These are phyloP conservation scores for Thysanoteuthis rhombus DNA, from an alignment of 2,888 invertebrate genomes.

Conservation along the genomic window DNA sequence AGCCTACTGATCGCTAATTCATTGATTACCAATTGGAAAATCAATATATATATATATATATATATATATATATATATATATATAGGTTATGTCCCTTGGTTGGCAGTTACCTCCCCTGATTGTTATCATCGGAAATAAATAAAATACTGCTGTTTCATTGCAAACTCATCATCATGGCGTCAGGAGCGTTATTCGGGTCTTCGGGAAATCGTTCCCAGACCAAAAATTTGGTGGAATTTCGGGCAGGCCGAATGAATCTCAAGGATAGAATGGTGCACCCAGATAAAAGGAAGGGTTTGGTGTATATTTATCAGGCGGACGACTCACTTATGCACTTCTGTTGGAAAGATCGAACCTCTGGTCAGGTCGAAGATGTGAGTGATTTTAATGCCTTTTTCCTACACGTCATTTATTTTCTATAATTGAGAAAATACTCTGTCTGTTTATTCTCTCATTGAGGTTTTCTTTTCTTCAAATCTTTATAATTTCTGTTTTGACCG, in stretches of 20 bases:
- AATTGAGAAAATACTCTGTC: not conserved
- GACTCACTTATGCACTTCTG: slow-evolving; percentile 99
- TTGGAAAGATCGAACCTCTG: slow-evolving; percentile 96
- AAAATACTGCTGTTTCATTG: not conserved
- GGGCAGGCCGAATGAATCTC: slow-evolving; percentile 95
- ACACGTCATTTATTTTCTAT: not conserved
- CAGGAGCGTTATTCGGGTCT: slow-evolving; percentile 72
- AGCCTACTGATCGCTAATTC: too few species aligned
- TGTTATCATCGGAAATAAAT: not conserved
- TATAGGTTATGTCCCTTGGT: not conserved
- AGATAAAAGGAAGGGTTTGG: slow-evolving; percentile 91
- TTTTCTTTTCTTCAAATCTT: not conserved
- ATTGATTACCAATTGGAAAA: too few species aligned
- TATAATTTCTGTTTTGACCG: not conserved
- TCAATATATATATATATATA: too few species aligned
- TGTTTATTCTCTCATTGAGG: not conserved
- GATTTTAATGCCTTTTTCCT: not conserved
- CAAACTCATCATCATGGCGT: slow-evolving; percentile 46
- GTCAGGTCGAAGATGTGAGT: slow-evolving; percentile 88
- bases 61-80: too few species aligned
- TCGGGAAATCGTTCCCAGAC: slow-evolving; percentile 79
- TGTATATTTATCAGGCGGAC: slow-evolving; percentile 95
- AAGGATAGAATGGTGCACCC: slow-evolving; percentile 82
- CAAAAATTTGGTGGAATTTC: slow-evolving; percentile 85
- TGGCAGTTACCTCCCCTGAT: not conserved